Conservation (phyloP, 2,888 invertebrate species). For the Tetramorium bicarinatum region DNA sequence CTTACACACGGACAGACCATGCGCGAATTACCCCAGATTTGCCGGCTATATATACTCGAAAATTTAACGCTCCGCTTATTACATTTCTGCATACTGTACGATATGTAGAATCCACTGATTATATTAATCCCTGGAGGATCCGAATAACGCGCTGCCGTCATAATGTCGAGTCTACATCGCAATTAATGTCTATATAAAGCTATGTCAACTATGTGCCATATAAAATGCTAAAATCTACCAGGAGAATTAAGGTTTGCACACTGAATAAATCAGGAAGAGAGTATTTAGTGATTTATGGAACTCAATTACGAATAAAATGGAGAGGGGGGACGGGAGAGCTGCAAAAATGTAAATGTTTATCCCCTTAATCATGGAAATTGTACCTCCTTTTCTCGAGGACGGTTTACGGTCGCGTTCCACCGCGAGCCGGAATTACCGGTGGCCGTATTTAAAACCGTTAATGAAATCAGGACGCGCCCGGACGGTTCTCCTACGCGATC, state of each 20-base stretch:
- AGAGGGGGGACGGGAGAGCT: background rate
- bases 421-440: slow-evolving; percentile 47
- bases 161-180: background rate
- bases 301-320: slow-evolving; percentile 45
- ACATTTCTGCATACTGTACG: background rate
- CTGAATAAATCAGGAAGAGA: slow-evolving; percentile 34
- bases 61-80: slow-evolving; percentile 33
- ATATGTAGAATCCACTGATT: slow-evolving; percentile 25
- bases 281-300: slow-evolving; percentile 34
- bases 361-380: slow-evolving; percentile 46
- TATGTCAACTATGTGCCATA: slow-evolving; percentile 1
- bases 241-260: slow-evolving; percentile 20
- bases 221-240: slow-evolving; percentile 18
- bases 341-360: slow-evolving; percentile 50
- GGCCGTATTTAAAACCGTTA: slow-evolving; percentile 64
- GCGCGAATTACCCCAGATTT: background rate
- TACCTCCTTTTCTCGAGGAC: background rate
- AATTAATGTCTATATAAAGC: slow-evolving; percentile 37
- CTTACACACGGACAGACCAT: background rate
- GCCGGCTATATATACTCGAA: background rate
- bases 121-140: background rate
- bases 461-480: slow-evolving; percentile 61
- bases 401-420: slow-evolving; percentile 18
- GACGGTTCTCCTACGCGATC: slow-evolving; percentile 59
- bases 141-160: slow-evolving; percentile 1